A percentile compares a stretch with the other conserved stretches of the same genome.
These are phyloP conservation scores for Callaeas wilsoni DNA, from an alignment of 2,113 vertebrate genomes.

Conservation along the genomic window DNA sequence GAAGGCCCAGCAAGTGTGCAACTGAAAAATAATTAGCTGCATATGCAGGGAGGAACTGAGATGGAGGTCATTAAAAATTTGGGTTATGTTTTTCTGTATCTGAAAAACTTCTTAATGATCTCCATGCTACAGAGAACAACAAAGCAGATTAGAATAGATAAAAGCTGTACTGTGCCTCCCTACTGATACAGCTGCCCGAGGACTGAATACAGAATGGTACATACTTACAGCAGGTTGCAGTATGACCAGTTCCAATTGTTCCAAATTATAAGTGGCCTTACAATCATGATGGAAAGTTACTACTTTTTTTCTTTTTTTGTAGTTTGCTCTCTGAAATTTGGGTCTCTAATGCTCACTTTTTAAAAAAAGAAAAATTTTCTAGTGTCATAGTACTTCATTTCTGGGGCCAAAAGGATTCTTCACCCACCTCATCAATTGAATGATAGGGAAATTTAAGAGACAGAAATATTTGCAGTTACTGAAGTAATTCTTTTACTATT, in stretches of 20 bases:
- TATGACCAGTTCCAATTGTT: background rate
- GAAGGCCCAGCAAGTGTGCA: background rate
- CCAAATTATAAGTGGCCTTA: background rate
- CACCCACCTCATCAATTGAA: background rate
- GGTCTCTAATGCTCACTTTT: background rate
- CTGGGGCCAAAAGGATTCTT: background rate
- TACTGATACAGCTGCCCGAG: background rate
- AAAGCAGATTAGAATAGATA: slow-evolving; percentile 35
- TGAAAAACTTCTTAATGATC: background rate
- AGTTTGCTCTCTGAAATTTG: background rate
- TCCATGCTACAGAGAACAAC: background rate
- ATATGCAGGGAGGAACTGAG: background rate
- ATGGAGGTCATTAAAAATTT: background rate
- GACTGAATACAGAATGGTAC: background rate
- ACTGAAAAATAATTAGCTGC: background rate
- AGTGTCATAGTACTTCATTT: background rate
- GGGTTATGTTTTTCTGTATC: background rate
- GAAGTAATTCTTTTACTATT: background rate
- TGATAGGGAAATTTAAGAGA: background rate
- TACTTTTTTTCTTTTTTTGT: background rate
- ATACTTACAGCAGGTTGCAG: background rate
- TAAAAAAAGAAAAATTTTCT: background rate
- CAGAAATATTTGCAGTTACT: background rate
- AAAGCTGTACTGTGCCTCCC: background rate
- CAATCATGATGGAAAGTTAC: background rate